phyloP scores from a whole-genome alignment of 2,113 vertebrate species.

The Xenus cinereus region DNA sequence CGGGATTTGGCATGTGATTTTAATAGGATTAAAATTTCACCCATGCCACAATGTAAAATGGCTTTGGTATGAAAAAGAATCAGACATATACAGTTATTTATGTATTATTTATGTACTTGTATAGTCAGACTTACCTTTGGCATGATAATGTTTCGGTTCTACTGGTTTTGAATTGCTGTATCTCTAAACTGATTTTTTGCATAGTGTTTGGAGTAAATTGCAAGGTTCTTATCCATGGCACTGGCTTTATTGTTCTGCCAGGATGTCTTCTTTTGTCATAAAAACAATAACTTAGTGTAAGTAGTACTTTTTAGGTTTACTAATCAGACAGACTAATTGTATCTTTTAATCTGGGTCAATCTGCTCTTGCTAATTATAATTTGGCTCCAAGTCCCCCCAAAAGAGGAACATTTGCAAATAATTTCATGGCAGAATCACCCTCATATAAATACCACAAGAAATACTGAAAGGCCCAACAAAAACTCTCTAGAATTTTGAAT shows the following conservation, averaged over 20 bases:
- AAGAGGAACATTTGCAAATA: constrained; percentile 74
- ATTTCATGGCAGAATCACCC: constrained; percentile 65
- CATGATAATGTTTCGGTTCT: neutral
- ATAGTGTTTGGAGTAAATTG: constrained; percentile 69
- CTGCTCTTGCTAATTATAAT: constrained; percentile 81
- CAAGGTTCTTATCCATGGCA: constrained; percentile 67
- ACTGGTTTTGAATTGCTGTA: constrained; percentile 4
- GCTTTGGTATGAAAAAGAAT: neutral
- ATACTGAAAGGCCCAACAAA: neutral
- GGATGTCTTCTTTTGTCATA: constrained; percentile 78
- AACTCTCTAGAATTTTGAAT: constrained; percentile 9
- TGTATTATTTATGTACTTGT: neutral
- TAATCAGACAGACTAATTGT: constrained; percentile 83
- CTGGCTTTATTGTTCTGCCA: constrained; percentile 76
- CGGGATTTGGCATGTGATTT: neutral
- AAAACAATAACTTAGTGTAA: constrained; percentile 81
- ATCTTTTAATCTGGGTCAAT: constrained; percentile 86
- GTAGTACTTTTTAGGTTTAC: constrained; percentile 81
- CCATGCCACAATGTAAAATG: neutral
- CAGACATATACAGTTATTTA: neutral
- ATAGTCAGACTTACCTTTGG: neutral
- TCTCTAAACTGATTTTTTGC: constrained; percentile 1
- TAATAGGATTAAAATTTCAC: neutral
- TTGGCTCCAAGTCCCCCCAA: constrained; percentile 64
- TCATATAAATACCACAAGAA: constrained; percentile 58